These are phyloP conservation scores for Psittacula cyanocephala DNA, from an alignment of 2,113 vertebrate species.

Conservation along the genomic window DNA sequence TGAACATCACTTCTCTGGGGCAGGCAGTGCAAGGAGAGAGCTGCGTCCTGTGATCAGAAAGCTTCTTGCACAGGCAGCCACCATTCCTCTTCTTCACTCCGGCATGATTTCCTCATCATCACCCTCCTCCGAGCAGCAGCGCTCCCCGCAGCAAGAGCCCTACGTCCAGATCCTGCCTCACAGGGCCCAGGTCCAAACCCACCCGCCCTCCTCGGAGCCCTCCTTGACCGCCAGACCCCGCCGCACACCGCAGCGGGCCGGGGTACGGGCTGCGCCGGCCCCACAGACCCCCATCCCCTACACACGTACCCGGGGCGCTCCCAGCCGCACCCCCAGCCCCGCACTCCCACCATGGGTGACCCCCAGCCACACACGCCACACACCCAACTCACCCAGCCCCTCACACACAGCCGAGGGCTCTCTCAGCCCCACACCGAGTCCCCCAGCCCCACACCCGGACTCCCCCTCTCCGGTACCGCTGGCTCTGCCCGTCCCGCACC, in stretches of 20 bases:
- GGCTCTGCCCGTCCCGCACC: not conserved
- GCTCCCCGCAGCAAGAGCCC: too few species aligned
- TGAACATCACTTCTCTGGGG: too few species aligned
- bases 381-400: not conserved
- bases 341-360: too few species aligned
- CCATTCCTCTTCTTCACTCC: not conserved
- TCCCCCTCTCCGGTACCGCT: not conserved
- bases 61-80: not conserved
- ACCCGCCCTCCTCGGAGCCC: too few species aligned
- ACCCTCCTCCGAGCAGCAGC: not conserved
- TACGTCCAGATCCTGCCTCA: too few species aligned
- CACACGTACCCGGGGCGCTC: not conserved
- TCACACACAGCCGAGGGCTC: too few species aligned
- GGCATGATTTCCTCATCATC: not conserved
- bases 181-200: not conserved
- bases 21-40: too few species aligned
- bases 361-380: not conserved
- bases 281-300: not conserved
- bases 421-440: not conserved
- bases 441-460: not conserved
- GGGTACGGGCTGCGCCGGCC: not conserved
- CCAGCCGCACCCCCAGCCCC: too few species aligned
- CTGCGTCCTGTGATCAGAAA: too few species aligned
- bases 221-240: not conserved
- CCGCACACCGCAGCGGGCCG: not conserved